A percentile compares a stretch with the other conserved stretches of the same genome.
phyloP scores from a whole-genome alignment of 1,140 invertebrate species.

The Periplaneta americana region DNA sequence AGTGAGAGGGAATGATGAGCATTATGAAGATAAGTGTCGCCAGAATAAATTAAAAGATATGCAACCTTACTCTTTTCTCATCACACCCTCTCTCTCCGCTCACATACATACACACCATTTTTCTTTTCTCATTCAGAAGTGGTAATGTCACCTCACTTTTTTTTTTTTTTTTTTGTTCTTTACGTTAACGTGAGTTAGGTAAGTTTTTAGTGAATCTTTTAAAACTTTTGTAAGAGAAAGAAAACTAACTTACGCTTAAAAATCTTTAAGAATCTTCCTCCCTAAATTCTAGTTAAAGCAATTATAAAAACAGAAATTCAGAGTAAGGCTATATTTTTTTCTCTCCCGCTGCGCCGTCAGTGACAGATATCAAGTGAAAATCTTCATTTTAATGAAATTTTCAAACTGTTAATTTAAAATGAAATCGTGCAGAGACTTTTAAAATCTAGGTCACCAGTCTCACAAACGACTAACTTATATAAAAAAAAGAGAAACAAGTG shows the following conservation, averaged over 20 bases:
- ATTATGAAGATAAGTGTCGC: slow-evolving; percentile 19
- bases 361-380: background rate
- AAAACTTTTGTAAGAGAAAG: background rate
- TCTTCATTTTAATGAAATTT: background rate
- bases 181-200: background rate
- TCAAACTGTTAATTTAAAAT: background rate
- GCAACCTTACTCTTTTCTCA: background rate
- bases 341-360: background rate
- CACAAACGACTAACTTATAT: background rate
- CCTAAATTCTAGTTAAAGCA: background rate
- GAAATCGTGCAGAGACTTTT: background rate
- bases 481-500: background rate
- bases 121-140: background rate
- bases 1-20: slow-evolving; percentile 8
- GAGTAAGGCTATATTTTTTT: background rate
- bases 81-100: background rate
- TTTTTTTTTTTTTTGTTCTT: background rate
- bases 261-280: background rate
- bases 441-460: background rate
- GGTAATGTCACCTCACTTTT: background rate
- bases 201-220: background rate
- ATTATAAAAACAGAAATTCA: background rate
- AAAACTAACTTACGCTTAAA: background rate
- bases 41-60: slow-evolving; percentile 20
- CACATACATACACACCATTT: background rate